Evolutionary conservation across 1,140 invertebrate species (phyloP), one percentile per base, ranked within the genome.

Genomic region (Aleiodes sp.): DNA sequence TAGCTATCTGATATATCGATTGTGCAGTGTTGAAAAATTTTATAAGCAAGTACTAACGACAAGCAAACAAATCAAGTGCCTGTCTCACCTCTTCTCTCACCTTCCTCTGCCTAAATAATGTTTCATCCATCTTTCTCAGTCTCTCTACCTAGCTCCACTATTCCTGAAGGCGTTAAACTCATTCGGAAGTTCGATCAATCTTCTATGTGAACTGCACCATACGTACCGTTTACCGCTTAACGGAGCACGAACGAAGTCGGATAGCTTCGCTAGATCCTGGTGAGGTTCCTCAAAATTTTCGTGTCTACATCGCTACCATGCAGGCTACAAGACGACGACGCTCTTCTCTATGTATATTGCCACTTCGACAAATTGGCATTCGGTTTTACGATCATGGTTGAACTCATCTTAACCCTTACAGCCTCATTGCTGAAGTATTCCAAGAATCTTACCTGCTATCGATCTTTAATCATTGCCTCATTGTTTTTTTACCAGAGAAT

Each of bases 191-290:
- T 59, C 64, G 65, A 71, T 71, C 65, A 68, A 71, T 71, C 65
- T 68, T 71, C 60, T 16, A 71, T 68, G 62, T 65, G 65, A 68
- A 64, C 65, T 46, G 43, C 65, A 68, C 62, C 37, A 61, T 71
- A 68, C 57, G 57, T 68, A 67, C 57, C 70, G 64, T 71, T 71
- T 71, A 71, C 64, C 64, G 64, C 70, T 67, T 71, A 71, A 71
- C 70, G 70, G 70, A 71, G 70, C 70, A 71, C 60, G 70, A 71
- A 66, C 64, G 21, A 16, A 56, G 28, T 64, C 46, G 68, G 61
- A 56, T 63, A 43, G 60, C 29, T 29, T 21, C 39, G 43, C 41
- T 59, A 69, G 41, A 69, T 69, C 56, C 60, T 52, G 19, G 21
- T 52, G 26, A 52, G 46, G 19, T 21, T 52, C 26, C 46, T 52